phyloP scores from a whole-genome alignment of 2,113 vertebrate species.

The Nicator chloris region DNA sequence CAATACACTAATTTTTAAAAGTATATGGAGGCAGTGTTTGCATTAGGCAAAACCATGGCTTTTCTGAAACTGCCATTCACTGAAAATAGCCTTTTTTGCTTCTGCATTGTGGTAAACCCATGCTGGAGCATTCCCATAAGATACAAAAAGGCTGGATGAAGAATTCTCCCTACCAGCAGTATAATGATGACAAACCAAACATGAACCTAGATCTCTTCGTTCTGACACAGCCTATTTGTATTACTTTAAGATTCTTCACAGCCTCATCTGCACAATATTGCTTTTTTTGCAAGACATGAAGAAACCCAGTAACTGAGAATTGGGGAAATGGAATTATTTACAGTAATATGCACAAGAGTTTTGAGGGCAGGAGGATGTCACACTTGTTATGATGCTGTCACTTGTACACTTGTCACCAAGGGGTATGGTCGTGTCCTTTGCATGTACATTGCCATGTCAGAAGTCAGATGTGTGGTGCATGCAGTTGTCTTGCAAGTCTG shows the following conservation, averaged over 20 bases:
- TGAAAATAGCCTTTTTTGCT: neutral
- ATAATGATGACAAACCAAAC: neutral
- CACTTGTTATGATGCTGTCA: neutral
- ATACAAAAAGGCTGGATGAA: neutral
- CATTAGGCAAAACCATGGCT: neutral
- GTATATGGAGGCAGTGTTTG: neutral
- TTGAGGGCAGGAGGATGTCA: neutral
- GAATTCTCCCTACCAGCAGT: neutral
- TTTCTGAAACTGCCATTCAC: neutral
- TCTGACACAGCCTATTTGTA: neutral
- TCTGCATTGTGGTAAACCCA: neutral
- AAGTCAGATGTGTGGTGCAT: neutral
- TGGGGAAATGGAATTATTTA: neutral
- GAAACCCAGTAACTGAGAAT: neutral
- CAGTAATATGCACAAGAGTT: neutral
- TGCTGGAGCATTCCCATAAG: neutral
- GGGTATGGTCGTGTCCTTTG: accelerated
- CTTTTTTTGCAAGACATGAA: neutral
- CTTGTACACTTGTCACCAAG: neutral
- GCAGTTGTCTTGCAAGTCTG: neutral
- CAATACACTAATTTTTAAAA: neutral
- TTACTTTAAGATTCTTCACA: neutral
- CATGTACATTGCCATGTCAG: neutral
- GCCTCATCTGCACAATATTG: neutral
- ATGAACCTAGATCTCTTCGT: neutral